A percentile compares a stretch with the other conserved stretches of the same genome.
Evolutionary conservation across 2,113 vertebrate genomes (phyloP).

Genomic region (Dendropsophus ebraccatus): DNA sequence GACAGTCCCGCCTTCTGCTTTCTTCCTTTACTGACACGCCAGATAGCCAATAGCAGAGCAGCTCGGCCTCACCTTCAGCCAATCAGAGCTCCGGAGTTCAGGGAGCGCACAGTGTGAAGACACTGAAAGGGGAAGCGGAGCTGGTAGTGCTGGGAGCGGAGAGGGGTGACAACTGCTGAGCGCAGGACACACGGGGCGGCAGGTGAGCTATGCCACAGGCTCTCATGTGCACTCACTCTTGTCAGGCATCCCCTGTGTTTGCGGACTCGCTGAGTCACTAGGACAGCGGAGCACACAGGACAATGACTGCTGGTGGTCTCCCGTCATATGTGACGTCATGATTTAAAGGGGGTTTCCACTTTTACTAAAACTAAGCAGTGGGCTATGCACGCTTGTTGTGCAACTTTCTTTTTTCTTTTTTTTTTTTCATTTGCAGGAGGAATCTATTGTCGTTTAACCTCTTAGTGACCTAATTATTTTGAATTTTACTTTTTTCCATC

Average conservation of each 20-base stretch:
- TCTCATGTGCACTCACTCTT: background rate
- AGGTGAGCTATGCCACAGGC: background rate
- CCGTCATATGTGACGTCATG: background rate
- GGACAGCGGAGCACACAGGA: background rate
- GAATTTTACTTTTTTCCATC: no score
- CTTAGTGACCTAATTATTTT: no score
- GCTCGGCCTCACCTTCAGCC: background rate
- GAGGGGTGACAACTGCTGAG: background rate
- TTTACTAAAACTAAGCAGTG: background rate
- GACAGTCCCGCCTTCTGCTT: background rate
- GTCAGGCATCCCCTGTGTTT: background rate
- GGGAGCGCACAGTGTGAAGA: background rate
- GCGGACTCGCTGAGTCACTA: background rate
- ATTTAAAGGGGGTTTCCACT: constrained; percentile 5
- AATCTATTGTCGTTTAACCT: no score
- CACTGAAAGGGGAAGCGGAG: background rate
- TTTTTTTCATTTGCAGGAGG: no score
- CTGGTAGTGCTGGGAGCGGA: background rate
- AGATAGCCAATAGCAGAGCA: background rate
- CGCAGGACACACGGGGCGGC: background rate
- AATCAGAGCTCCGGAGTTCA: background rate
- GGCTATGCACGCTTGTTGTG: no score
- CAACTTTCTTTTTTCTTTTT: no score
- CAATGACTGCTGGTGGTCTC: background rate
- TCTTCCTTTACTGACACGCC: background rate